Conservation (phyloP, 2,113 vertebrate genomes). For the Apaloderma vittatum region DNA sequence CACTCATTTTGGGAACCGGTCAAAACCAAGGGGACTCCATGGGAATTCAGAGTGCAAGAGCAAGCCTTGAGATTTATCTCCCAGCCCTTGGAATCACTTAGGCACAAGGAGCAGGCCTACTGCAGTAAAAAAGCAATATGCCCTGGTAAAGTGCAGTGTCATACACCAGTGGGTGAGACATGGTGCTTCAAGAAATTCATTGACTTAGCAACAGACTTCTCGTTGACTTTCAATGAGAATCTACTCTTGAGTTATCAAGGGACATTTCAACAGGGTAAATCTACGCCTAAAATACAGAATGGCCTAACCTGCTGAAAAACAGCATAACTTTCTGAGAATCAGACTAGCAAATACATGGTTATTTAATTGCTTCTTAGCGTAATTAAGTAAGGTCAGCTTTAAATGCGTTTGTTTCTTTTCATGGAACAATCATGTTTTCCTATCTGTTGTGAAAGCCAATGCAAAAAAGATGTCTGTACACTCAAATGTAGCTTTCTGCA, state of each 20-base stretch:
- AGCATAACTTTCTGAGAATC: neutral
- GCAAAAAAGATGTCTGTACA: neutral
- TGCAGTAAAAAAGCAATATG: neutral
- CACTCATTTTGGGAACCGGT: neutral
- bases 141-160: neutral
- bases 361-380: neutral
- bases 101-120: neutral
- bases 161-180: neutral
- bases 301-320: neutral
- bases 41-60: neutral
- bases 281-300: neutral
- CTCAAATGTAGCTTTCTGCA: neutral
- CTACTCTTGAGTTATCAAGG: neutral
- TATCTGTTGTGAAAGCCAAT: neutral
- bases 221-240: neutral
- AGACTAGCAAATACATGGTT: neutral
- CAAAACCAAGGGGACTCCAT: neutral
- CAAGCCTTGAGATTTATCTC: neutral
- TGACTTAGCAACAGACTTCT: neutral
- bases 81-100: neutral
- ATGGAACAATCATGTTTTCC: neutral
- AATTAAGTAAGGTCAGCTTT: neutral
- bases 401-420: neutral
- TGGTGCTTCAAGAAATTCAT: neutral
- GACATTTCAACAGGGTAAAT: neutral